Base-by-base conservation (phyloP, 53 echinoderm and acorn worm species). In the Zoroaster sp. region DNA sequence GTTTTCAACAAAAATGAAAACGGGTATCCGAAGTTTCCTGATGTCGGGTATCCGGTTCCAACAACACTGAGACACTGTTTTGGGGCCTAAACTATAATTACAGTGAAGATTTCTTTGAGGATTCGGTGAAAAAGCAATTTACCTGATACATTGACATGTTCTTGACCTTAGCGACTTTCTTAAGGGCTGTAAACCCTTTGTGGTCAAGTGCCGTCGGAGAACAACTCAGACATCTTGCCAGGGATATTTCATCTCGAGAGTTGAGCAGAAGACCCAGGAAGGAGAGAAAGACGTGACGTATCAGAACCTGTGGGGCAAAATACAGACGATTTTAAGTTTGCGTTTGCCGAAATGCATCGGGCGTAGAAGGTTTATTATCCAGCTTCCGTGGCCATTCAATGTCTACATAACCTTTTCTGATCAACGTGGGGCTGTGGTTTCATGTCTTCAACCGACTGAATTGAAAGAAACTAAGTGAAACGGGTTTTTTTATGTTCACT, bases 101-200 rank as follows among this genome's bases (percentile, higher is more conserved):
- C n/a, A n/a, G n/a, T n/a, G n/a, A n/a, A n/a, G n/a, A n/a, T n/a
- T n/a, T n/a, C n/a, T n/a, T n/a, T n/a, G n/a, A n/a, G n/a, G n/a
- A n/a, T n/a, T n/a, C n/a, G n/a, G n/a, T n/a, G n/a, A n/a, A n/a
- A n/a, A n/a, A n/a, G n/a, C n/a, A n/a, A 0, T 59, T 89, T 89
- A 97, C 98, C 93, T 90, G 94, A 89, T 89, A 97, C 98, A 97
- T 92, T 28, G 98, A 91, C 95, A 95, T 95, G 20, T 94, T 92
- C 89, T 97, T 97, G 21, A 75, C 53, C 69, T 72, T 86, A n/a
- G 98, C 95, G 4, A 83, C 81, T 43, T 91, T 92, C 75, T 94
- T 91, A 18, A 97, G 83, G 11, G 95, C 95, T 0, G 95, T 95
- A 71, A 97, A 97, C 2, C 95, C 98, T 15, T 91, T 86, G 33